Evolutionary conservation across 2,888 invertebrate genomes (phyloP), one percentile per base, ranked within the genome.

Genomic region (Eurytoma californica): DNA sequence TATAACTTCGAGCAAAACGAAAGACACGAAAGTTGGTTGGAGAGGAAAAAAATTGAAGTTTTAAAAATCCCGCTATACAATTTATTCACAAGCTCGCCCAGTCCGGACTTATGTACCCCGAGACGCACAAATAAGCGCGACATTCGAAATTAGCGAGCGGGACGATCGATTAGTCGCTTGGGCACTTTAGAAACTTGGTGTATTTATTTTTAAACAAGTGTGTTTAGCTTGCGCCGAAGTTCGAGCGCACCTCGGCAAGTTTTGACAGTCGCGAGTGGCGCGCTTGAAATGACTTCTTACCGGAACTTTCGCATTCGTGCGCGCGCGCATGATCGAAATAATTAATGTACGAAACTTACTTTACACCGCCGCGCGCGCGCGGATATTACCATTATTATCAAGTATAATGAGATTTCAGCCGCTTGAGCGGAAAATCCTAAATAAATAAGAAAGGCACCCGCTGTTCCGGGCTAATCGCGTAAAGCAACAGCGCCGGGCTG

Each of bases 311-410:
- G 39, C 16, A 63, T 65, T 66, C 58, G 57, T 20, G 72, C 47
- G 9, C 16, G n/a, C 18, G 60, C 39, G 66, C 67, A 72, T 39
- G 78, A 78, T 78, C 67, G 69, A 72, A 72, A 72, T 78, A 72
- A 78, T 72, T 78, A 78, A 78, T 66, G 60, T 61, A 47, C 72
- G 39, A 72, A 72, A 78, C 70, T 77, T 70, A 70, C 65, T 73
- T 73, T 73, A 73, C 73, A 55, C 57, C 51, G 73, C n/a, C 18
- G 5, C 39, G 24, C 3, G 24, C 47, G 63, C 39, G 2, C 47
- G 30, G 51, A 63, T 63, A 63, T 63, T 72, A 63, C 63, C 30
- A 53, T 60, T 72, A 30, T 24, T 18, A 30, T 47, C 14, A 53
- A 72, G 72, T 51, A 72, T 72, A 61, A 72, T 61, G 51, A 61